Evolutionary conservation across 1,140 invertebrate genomes (phyloP).

Genomic region (Vanessa atalanta): DNA sequence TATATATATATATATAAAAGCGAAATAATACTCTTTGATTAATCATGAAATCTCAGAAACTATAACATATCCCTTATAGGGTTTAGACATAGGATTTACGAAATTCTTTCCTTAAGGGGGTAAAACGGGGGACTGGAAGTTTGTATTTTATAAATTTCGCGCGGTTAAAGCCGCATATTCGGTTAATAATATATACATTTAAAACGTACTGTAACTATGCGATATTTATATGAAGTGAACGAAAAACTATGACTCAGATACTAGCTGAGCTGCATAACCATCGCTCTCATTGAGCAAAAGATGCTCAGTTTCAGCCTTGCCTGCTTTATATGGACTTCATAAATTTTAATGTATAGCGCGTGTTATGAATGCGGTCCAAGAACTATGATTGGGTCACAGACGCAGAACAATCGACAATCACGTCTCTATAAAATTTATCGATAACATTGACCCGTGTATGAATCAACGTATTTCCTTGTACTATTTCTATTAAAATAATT

Average conservation of each 20-base stretch:
- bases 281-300: slow-evolving; percentile 30
- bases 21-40: too few species aligned
- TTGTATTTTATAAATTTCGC: too few species aligned
- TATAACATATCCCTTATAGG: too few species aligned
- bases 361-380: slow-evolving; percentile 22
- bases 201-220: too few species aligned
- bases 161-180: too few species aligned
- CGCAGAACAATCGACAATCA: slow-evolving; percentile 3
- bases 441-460: slow-evolving; percentile 1
- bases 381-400: background rate
- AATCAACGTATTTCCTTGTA: background rate
- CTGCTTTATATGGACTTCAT: slow-evolving; percentile 27
- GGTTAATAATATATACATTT: too few species aligned
- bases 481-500: too few species aligned
- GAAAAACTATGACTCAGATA: slow-evolving; percentile 15
- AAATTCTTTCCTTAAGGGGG: too few species aligned
- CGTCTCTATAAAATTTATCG: slow-evolving; percentile 9
- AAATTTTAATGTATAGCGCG: slow-evolving; percentile 22
- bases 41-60: too few species aligned
- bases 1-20: too few species aligned
- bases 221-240: background rate
- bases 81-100: too few species aligned
- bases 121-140: too few species aligned
- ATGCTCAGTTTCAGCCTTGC: slow-evolving; percentile 28
- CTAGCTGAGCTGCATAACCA: slow-evolving; percentile 12